Percentiles rank a stretch among this genome's conserved stretches.
Conservation (phyloP, 2,113 vertebrate genomes). For the Carettochelys insculpta region DNA sequence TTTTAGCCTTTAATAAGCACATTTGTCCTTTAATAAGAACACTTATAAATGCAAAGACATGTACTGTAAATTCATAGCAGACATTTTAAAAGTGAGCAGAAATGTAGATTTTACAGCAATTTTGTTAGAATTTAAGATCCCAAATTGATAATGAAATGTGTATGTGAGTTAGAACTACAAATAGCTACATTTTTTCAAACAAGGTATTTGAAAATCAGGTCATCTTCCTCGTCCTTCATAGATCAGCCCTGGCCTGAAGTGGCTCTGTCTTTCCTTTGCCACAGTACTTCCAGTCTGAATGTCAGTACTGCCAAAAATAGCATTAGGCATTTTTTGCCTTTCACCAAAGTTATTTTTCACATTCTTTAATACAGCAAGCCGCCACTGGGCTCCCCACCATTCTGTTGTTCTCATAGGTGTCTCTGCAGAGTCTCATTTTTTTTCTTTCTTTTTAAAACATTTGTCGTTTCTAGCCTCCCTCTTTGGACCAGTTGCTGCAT, state of each 20-base stretch:
- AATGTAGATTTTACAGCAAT: not conserved
- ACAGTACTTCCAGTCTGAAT: too few relatives aligned
- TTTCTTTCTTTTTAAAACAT: not conserved
- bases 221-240: not conserved
- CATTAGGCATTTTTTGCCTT: not conserved
- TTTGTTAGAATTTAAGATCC: not conserved
- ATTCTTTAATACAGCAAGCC: not conserved
- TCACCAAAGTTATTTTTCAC: fast-evolving
- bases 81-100: not conserved
- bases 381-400: not conserved
- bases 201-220: not conserved
- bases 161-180: not conserved
- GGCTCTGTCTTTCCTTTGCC: not conserved
- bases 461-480: not conserved
- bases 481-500: not conserved
- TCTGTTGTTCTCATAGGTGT: not conserved
- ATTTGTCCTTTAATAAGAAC: too few relatives aligned
- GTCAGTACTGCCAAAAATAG: not conserved
- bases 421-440: not conserved
- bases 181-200: not conserved
- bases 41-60: not conserved
- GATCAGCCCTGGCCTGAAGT: not conserved
- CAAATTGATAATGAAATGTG: not conserved
- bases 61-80: not conserved
- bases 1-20: not conserved